Evolutionary conservation across 1,140 invertebrate species (phyloP), one percentile per base, ranked within the genome.

Genomic region (Apis dorsata): DNA sequence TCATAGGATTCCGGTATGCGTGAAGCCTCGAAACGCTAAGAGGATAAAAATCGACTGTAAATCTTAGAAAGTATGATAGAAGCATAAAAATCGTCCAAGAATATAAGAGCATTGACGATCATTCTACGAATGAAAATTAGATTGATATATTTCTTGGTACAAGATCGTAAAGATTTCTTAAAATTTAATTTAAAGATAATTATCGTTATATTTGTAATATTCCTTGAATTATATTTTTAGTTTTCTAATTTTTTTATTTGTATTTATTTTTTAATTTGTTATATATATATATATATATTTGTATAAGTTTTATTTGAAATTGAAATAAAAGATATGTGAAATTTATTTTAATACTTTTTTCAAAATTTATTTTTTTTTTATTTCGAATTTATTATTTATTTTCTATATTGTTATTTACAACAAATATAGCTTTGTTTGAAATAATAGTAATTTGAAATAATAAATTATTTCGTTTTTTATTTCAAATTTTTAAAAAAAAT

Each of bases 1-100:
- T 10, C 49, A 3, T 17, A 15, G 72, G 9, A 72, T 66, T 69
- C 34, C 70, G n/a, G 55, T 74, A 28, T n/a, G 34, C 70, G 17
- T 5, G 70, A 86, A 65, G 57, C n/a, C 51, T 49, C 57, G n/a
- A 85, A 68, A 62, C 70, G 78, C 55, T 34, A 68, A 24, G 68
- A 59, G 57, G 65, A 73, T 59, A 66, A 24, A 34, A 21, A 51
- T 60, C 21, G 24, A 34, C 49, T 10, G 28, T 79, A 77, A 77
- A 86, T 77, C 77, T 79, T 60, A 24, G 1, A 9, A 17, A 63
- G 60, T 15, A 81, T 51, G 59, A 79, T 17, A 19, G 49, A 78
- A 17, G 49, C 63, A 28, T 24, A 70, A 49, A 57, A 55, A 60
- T 68, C 62, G 53, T 7, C 3, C 9, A 28, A 8, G 24, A 10